Conservation (phyloP, 2,797 vertebrate species). For the Acrossocheilus wenchowensis region DNA sequence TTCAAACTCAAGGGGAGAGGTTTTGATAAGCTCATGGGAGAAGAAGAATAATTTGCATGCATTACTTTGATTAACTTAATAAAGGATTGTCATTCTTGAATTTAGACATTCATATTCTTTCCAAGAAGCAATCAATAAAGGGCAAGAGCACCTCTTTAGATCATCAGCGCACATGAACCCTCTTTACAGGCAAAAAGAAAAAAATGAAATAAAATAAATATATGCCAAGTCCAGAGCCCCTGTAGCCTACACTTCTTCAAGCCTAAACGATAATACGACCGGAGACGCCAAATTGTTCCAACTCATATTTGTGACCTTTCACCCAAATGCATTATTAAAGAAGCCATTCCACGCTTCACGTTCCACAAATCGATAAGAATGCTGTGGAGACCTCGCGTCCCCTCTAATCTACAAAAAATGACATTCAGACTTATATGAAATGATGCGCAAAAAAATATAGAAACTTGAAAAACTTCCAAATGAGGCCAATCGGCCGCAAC, state of each 20-base stretch:
- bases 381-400: slow-evolving; percentile 58
- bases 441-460: slow-evolving; percentile 54
- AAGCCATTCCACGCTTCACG: slow-evolving; percentile 65
- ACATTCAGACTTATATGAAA: slow-evolving; percentile 48
- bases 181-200: slow-evolving; percentile 12
- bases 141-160: slow-evolving; percentile 73
- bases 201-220: slow-evolving; percentile 19
- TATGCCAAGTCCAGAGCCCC: slow-evolving; percentile 7
- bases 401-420: slow-evolving; percentile 62
- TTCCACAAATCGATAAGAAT: slow-evolving; percentile 72
- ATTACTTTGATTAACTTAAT: slow-evolving; percentile 99
- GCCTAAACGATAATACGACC: slow-evolving; percentile 31
- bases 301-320: slow-evolving; percentile 75
- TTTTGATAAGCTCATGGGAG: slow-evolving; percentile 99
- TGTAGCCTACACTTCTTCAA: not conserved
- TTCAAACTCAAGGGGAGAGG: slow-evolving; percentile 97
- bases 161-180: slow-evolving; percentile 47
- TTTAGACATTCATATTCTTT: slow-evolving; percentile 98
- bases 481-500: slow-evolving; percentile 11
- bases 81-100: slow-evolving; percentile 95
- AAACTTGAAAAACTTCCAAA: slow-evolving; percentile 61
- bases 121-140: slow-evolving; percentile 84
- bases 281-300: slow-evolving; percentile 59
- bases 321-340: slow-evolving; percentile 75
- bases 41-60: slow-evolving; percentile 99